Evolutionary conservation across 2,797 vertebrate species (phyloP).

Genomic region (Staurois parvus): DNA sequence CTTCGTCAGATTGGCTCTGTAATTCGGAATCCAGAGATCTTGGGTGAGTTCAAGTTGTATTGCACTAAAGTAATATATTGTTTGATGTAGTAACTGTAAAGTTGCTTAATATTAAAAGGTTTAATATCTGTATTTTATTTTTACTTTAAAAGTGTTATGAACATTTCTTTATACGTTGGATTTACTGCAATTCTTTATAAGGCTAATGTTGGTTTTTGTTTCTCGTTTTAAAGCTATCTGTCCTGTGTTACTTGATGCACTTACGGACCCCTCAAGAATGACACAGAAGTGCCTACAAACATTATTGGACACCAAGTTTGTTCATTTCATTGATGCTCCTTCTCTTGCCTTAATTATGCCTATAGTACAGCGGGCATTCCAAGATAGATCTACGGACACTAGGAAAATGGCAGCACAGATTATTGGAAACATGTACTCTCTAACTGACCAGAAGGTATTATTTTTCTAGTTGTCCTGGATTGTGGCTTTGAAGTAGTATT

Average conservation of each 20-base stretch:
- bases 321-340: slow-evolving; percentile 97
- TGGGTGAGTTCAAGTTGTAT: slow-evolving; percentile 78
- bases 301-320: slow-evolving; percentile 96
- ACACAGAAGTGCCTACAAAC: slow-evolving; percentile 97
- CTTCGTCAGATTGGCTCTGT: slow-evolving; percentile 95
- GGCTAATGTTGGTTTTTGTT: not conserved
- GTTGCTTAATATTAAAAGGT: not conserved
- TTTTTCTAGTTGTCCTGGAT: not conserved
- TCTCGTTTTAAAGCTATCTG: slow-evolving; percentile 83
- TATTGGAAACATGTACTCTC: slow-evolving; percentile 99
- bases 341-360: slow-evolving; percentile 98
- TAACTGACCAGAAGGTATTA: slow-evolving; percentile 96
- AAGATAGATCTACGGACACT: slow-evolving; percentile 96
- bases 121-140: not conserved
- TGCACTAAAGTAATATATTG: not conserved
- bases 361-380: slow-evolving; percentile 97
- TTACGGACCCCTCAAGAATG: slow-evolving; percentile 93
- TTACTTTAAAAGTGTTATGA: not conserved
- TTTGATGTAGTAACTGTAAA: not conserved
- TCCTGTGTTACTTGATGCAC: slow-evolving; percentile 92
- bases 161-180: no score
- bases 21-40: slow-evolving; percentile 97
- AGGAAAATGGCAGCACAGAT: slow-evolving; percentile 99
- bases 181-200: not conserved
- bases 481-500: not conserved